These are phyloP conservation scores for Pocillopora meandrina DNA, from an alignment of 92 coral and sea anemone genomes.

Conservation along the genomic window DNA sequence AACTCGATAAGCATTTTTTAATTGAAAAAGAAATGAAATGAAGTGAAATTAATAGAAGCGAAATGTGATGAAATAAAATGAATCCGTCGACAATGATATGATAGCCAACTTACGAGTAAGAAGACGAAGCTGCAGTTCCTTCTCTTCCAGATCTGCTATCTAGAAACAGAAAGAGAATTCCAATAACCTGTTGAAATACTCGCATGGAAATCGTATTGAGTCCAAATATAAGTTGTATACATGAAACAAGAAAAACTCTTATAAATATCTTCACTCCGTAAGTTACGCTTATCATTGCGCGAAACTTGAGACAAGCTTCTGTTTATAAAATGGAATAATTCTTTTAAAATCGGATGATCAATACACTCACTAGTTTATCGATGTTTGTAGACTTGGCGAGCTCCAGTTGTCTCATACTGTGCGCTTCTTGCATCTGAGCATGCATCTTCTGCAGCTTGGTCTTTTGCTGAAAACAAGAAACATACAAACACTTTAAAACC, in stretches of 20 bases:
- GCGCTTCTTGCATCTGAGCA: constrained; percentile 89
- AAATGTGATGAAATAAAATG: not conserved
- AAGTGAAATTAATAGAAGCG: no score
- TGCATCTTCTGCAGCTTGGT: constrained; percentile 94
- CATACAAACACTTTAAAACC: not conserved
- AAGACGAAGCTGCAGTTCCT: constrained; percentile 76
- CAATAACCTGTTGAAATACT: not conserved
- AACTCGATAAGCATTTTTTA: not conserved
- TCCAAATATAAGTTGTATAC: no score
- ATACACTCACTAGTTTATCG: constrained; percentile 84
- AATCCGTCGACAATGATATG: not conserved
- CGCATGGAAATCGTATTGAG: no score
- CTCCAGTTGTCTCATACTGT: constrained; percentile 89
- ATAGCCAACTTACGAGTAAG: constrained; percentile 72
- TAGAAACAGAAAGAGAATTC: constrained; percentile 14
- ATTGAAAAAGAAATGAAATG: no score
- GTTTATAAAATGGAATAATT: no score
- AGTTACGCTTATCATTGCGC: no score
- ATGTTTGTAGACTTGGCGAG: constrained; percentile 95
- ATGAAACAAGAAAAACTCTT: no score
- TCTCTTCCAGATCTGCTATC: constrained; percentile 94
- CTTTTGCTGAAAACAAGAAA: constrained; percentile 65
- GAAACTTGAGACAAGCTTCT: not conserved
- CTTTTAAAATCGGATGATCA: no score
- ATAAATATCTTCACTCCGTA: no score